Evolutionary conservation across 2,113 vertebrate species (phyloP).

Genomic region (Calidris pygmaea): DNA sequence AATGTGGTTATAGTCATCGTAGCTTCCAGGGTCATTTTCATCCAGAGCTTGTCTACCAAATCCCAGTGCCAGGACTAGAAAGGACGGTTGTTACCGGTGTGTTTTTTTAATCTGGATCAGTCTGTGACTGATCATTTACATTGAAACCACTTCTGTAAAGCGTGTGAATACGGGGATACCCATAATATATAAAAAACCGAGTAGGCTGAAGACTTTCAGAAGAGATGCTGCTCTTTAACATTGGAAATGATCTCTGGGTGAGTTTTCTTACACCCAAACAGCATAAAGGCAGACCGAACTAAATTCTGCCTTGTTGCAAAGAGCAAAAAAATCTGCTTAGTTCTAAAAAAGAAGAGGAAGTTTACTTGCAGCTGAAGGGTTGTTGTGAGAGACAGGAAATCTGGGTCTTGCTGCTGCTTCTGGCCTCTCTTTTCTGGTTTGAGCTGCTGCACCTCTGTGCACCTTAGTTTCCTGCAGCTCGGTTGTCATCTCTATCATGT

Average conservation of each 20-base stretch:
- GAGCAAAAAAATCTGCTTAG: not conserved
- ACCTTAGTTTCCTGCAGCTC: not conserved
- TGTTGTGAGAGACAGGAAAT: not conserved
- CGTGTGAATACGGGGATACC: not conserved
- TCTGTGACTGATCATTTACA: not conserved
- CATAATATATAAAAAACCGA: not conserved
- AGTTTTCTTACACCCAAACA: not conserved
- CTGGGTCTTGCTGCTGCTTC: not conserved
- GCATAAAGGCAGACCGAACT: not conserved
- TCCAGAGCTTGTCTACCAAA: not conserved
- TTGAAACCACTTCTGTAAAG: not conserved
- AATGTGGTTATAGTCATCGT: not conserved
- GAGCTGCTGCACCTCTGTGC: not conserved
- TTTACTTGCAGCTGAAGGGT: not conserved
- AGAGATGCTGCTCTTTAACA: not conserved
- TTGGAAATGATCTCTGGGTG: not conserved
- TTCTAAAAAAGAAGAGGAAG: slow-evolving; percentile 8
- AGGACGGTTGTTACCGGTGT: not conserved
- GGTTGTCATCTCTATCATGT: not conserved
- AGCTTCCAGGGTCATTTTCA: not conserved
- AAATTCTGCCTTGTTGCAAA: not conserved
- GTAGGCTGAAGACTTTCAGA: not conserved
- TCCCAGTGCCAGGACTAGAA: not conserved
- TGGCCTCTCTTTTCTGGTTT: not conserved
- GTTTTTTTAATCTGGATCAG: not conserved